Base-by-base conservation (phyloP, 2,888 invertebrate species). In the Physocephala rufipes region DNA sequence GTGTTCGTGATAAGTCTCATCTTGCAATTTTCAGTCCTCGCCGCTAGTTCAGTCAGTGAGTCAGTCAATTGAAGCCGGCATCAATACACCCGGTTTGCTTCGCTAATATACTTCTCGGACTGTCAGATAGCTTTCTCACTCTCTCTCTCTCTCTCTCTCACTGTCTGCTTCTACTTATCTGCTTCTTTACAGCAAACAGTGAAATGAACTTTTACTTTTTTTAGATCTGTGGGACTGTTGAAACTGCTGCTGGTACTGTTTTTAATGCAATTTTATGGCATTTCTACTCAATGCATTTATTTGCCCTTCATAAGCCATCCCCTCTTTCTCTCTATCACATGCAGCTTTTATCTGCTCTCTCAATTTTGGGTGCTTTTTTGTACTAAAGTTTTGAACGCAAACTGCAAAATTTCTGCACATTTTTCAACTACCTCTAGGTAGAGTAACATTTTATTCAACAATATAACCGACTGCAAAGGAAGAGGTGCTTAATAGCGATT, bases 271-370 rank as follows among this genome's bases (percentile, higher is more conserved):
- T 62, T 59, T 61, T 61, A 49, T 30, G 28, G 49, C 43, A 30
- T 24, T 49, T n/a, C n/a, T 53, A 51, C 62, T 51, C 51, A 49
- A 68, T 51, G 51, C 61, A 51, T 61, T 62, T 51, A 62, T 68
- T 62, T 61, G 62, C 49, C 62, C 68, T 68, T 68, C 61, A 68
- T 36, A 51, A 49, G 68, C 43, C 62, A 36, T 49, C n/a, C n/a
- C n/a, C n/a, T n/a, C 49, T 67, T 67, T 59, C 47, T 45, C n/a
- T n/a, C n/a, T n/a, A n/a, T n/a, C n/a, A n/a, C n/a, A n/a, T 47
- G 59, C 28, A 49, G 15, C 19, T 58, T 58, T 58, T 47, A 28
- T 55, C 2, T 43, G 49, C 16, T 43, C 7, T 30, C 59, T 19
- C n/a, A 5, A 4, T 16, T 21, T 66, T 21, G 12, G 3, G 21